Evolutionary conservation across 2,797 vertebrate species (phyloP).

Genomic region (Sebastiscus albofasciatus): DNA sequence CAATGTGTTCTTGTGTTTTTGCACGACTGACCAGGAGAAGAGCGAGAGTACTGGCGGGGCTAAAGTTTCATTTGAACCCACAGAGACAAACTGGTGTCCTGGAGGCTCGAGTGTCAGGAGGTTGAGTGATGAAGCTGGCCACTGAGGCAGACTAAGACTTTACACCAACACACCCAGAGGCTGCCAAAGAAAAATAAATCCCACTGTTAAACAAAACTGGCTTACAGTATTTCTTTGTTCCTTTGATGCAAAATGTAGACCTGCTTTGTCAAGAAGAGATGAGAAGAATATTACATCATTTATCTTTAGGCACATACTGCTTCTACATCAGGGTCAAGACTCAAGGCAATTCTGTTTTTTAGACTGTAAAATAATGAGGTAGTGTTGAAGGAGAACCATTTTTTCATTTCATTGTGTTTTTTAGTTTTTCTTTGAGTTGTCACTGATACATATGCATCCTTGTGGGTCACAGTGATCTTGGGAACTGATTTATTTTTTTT

Average conservation of each 20-base stretch:
- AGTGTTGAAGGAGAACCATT: neutral
- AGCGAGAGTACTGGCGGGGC: neutral
- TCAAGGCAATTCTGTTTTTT: neutral
- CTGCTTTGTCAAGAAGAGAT: neutral
- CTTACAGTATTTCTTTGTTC: neutral
- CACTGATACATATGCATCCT: neutral
- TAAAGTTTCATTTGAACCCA: slow-evolving; percentile 33
- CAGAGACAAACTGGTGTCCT: slow-evolving; percentile 21
- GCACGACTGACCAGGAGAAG: slow-evolving; percentile 1
- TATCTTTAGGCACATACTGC: neutral
- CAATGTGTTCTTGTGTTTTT: neutral
- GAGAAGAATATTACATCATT: neutral
- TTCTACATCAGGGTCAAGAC: neutral
- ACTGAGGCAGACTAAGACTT: slow-evolving; percentile 25
- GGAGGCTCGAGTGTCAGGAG: slow-evolving; percentile 26
- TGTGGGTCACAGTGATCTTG: neutral
- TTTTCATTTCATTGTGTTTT: neutral
- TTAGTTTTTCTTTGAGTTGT: neutral
- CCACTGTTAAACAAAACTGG: neutral
- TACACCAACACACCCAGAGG: slow-evolving; percentile 11
- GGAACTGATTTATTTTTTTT: neutral
- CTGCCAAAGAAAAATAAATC: neutral
- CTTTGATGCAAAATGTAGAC: neutral
- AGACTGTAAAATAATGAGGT: neutral
- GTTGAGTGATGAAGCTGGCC: slow-evolving; percentile 36